Evolutionary conservation across 1,140 invertebrate species (phyloP).

Genomic region (Zaprionus vittiger): DNA sequence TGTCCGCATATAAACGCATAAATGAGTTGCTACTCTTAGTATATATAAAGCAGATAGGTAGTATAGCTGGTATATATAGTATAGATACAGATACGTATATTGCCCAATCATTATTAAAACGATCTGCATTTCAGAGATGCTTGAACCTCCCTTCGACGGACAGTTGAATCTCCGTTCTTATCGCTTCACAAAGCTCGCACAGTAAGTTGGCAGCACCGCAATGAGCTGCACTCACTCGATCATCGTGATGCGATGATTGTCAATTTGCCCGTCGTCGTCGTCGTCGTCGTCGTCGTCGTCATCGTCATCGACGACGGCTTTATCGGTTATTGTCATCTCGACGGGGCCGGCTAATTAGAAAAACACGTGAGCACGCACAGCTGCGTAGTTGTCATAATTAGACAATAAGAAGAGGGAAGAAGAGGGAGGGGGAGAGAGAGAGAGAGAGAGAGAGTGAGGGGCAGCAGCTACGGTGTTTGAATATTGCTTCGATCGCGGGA

Average conservation of each 20-base stretch:
- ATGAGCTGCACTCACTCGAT: not conserved
- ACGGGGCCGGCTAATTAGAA: conserved; percentile 73
- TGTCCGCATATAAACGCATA: too few species aligned
- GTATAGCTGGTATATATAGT: too few species aligned
- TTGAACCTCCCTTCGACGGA: too few species aligned
- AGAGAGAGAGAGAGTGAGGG: not conserved
- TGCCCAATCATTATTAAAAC: too few species aligned
- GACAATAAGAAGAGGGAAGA: conserved; percentile 45
- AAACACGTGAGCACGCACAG: conserved; percentile 81
- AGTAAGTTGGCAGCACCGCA: conserved; percentile 37
- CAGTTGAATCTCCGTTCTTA: too few species aligned
- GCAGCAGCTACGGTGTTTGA: conserved; percentile 42
- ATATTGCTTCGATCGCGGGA: conserved; percentile 43
- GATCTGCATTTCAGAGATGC: too few species aligned
- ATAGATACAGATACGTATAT: too few species aligned
- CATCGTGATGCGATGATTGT: conserved; percentile 64
- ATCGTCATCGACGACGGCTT: conserved; percentile 71
- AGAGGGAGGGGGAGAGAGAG: conserved; percentile 23
- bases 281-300: conserved; percentile 43
- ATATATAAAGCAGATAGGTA: too few species aligned
- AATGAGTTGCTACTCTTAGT: too few species aligned
- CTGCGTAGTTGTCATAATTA: conserved; percentile 82
- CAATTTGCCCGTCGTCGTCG: conserved; percentile 68
- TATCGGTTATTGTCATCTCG: conserved; percentile 81
- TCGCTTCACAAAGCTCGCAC: not conserved